A percentile compares a stretch with the other conserved stretches of the same genome.
phyloP scores from a whole-genome alignment of 2,797 vertebrate species.

The Setipinna tenuifilis region DNA sequence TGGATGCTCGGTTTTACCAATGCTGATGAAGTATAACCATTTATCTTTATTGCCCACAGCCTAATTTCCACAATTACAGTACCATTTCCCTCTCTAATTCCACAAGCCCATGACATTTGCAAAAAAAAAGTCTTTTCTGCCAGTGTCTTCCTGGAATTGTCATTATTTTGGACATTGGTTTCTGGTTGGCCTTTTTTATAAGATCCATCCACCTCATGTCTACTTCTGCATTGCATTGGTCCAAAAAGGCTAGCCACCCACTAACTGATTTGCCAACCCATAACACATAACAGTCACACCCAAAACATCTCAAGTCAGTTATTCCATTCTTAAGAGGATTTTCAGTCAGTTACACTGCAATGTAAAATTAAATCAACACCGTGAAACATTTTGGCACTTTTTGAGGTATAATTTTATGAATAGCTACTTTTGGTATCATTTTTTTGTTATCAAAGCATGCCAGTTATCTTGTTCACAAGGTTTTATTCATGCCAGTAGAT shows the following conservation, averaged over 20 bases:
- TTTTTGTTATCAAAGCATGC: background rate
- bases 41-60: conserved; percentile 51
- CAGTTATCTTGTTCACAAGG: no score
- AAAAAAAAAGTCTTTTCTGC: conserved; percentile 44
- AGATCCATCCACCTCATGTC: background rate
- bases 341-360: background rate
- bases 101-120: background rate
- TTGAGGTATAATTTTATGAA: background rate
- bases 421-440: background rate
- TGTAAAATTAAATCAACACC: background rate
- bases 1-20: conserved; percentile 24
- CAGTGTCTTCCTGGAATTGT: conserved; percentile 63
- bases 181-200: conserved; percentile 45
- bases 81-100: background rate
- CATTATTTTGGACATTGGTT: conserved; percentile 61
- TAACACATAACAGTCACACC: conserved; percentile 6
- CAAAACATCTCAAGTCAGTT: background rate
- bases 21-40: conserved; percentile 43
- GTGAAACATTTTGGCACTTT: background rate
- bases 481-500: no score
- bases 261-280: background rate
- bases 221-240: background rate
- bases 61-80: conserved; percentile 18
- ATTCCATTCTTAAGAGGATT: background rate
- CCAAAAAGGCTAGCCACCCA: background rate